Base-by-base conservation (phyloP, 2,797 vertebrate genomes). In the Enteromius viviparus region DNA sequence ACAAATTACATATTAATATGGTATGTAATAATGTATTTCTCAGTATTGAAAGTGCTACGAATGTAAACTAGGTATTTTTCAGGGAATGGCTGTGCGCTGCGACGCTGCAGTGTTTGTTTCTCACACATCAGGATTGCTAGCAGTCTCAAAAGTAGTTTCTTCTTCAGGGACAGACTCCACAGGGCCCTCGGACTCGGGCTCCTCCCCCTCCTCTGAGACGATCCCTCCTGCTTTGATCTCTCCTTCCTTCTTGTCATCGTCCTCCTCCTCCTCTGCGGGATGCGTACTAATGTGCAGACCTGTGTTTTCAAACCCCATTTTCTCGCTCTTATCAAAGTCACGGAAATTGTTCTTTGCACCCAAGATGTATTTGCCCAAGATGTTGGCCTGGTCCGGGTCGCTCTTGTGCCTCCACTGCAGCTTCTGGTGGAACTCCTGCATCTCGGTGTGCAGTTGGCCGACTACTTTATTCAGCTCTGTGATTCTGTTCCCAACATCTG, bases 391-490 rank as follows among this genome's bases (percentile, higher is more conserved):
- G 0, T 90, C 87, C 0, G 86, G 85, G 1, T 85, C 80, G 29
- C 0, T 19, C 2, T 32, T 40, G 19, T 6, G 21, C 83, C 60
- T 14, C 69, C 86, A 79, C 0, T 32, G 71, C 82, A 93, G 72
- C 0, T 86, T 89, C 42, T 84, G 82, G n/a, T 82, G 89, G 26
- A 94, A 74, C 4, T 88, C 60, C 12, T 92, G 92, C 53, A 94
- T 90, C 53, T 95, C 90, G 0, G 86, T 69, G 68, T 95, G 92
- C 12, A 94, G 90, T 19, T 89, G 89, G 14, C 89, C 80, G 9
- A 94, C 90, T 0, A 91, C 92, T 85, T 94, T 94, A 85, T 92
- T 93, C 76, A 95, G 87, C 83, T 94, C 94, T 0, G 93, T 95
- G 83, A 95, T 90, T 26, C 93, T 92, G 87, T 93, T 94, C 9